Conservation (phyloP, 2,888 invertebrate species). For the Resseliella maxima region DNA sequence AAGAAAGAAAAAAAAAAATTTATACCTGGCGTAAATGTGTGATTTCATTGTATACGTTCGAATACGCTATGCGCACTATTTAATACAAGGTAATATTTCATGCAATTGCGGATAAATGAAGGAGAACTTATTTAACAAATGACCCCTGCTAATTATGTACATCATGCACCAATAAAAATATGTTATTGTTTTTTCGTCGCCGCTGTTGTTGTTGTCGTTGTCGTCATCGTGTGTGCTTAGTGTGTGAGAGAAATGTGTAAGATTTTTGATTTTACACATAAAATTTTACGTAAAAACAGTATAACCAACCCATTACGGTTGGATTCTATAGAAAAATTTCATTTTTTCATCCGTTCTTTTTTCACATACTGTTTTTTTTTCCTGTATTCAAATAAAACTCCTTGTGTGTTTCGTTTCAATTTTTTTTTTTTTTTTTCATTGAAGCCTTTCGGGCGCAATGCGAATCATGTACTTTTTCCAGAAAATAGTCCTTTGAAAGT, state of each 20-base stretch:
- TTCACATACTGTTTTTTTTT: not conserved
- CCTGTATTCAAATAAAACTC: not conserved
- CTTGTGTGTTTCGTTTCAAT: not conserved
- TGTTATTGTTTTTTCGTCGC: not conserved
- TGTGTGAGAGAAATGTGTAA: constrained; percentile 5
- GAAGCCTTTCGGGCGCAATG: no score
- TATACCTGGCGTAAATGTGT: not conserved
- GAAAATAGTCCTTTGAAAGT: not conserved
- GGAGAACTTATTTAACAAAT: constrained; percentile 50
- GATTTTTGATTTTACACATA: constrained; percentile 10
- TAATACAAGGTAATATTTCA: constrained; percentile 43
- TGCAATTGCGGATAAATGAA: constrained; percentile 54
- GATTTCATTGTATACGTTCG: not conserved
- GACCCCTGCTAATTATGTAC: constrained; percentile 52
- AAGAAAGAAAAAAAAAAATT: not conserved
- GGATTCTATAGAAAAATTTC: no score
- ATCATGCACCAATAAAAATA: constrained; percentile 49
- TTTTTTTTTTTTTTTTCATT: not conserved
- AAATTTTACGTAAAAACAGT: not conserved
- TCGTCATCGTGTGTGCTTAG: not conserved
- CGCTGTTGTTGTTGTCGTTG: not conserved
- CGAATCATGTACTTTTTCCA: not conserved
- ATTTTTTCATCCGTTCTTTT: not conserved
- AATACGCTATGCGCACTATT: constrained; percentile 47
- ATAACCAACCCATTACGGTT: not conserved